phyloP scores from a whole-genome alignment of 2,888 invertebrate genomes.

The Athripsodes cinereus region DNA sequence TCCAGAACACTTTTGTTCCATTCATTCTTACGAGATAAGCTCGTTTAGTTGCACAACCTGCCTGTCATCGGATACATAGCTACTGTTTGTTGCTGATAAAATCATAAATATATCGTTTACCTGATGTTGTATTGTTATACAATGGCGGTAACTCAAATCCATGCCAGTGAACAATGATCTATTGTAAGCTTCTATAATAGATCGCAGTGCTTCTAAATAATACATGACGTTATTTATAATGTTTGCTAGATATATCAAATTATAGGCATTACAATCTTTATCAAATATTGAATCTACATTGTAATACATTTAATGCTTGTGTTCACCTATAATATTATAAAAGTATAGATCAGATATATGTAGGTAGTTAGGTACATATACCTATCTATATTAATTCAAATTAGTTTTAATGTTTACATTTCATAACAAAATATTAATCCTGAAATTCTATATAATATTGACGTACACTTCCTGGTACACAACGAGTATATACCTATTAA shows the following conservation, averaged over 20 bases:
- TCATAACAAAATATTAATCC: neutral
- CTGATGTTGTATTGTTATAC: constrained; percentile 4
- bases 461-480: too few species aligned
- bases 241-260: too few species aligned
- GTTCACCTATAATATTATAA: too few species aligned
- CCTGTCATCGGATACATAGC: constrained; percentile 19
- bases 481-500: too few species aligned
- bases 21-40: constrained; percentile 19
- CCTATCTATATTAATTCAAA: too few species aligned
- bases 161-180: neutral
- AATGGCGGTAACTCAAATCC: constrained; percentile 3
- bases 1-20: constrained; percentile 21
- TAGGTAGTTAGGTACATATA: too few species aligned
- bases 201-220: neutral
- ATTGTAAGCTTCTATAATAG: neutral
- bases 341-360: too few species aligned
- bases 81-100: constrained; percentile 15
- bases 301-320: too few species aligned
- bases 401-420: too few species aligned
- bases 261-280: too few species aligned
- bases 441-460: neutral
- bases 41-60: constrained; percentile 23
- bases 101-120: constrained; percentile 18
- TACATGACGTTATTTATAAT: too few species aligned
- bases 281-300: too few species aligned